These are phyloP conservation scores for Vanacampus margaritifer DNA, from an alignment of 2,113 vertebrate genomes.

Conservation along the genomic window DNA sequence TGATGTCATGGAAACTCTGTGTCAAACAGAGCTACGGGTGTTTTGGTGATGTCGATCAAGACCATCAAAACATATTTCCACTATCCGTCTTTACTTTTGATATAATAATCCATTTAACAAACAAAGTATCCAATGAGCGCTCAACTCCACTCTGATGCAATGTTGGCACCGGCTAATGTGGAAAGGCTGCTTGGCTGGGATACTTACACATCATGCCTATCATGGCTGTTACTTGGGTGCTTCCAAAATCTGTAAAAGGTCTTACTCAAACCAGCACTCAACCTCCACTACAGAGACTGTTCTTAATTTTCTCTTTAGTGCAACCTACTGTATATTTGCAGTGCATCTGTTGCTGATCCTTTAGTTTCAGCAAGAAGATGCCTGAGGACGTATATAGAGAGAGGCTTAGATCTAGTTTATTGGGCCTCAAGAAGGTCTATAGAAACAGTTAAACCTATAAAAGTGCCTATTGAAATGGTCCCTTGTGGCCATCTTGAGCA, in stretches of 20 bases:
- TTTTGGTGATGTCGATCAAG: slow-evolving; percentile 51
- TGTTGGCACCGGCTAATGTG: slow-evolving; percentile 48
- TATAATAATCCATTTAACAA: slow-evolving; percentile 54
- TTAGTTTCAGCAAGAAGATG: neutral
- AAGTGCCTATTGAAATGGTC: slow-evolving; percentile 33
- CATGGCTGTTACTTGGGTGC: slow-evolving; percentile 45
- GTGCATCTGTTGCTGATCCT: neutral
- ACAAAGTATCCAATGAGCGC: slow-evolving; percentile 41
- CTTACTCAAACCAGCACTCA: slow-evolving; percentile 5
- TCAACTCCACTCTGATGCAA: slow-evolving; percentile 36
- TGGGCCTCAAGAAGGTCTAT: slow-evolving; percentile 29
- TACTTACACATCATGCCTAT: slow-evolving; percentile 22
- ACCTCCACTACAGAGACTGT: slow-evolving; percentile 17
- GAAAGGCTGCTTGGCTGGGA: slow-evolving; percentile 50
- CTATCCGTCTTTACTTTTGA: slow-evolving; percentile 51
- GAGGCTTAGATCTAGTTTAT: slow-evolving; percentile 35
- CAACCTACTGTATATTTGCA: slow-evolving; percentile 45
- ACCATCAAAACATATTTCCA: slow-evolving; percentile 44
- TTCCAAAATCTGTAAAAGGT: slow-evolving; percentile 47
- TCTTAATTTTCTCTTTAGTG: slow-evolving; percentile 32
- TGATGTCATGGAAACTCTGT: slow-evolving; percentile 67
- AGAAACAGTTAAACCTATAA: slow-evolving; percentile 37
- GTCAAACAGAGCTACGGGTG: slow-evolving; percentile 42
- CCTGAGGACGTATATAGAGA: slow-evolving; percentile 15
- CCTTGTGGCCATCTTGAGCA: slow-evolving; percentile 22